These are phyloP conservation scores for Clostera curtula DNA, from an alignment of 2,888 invertebrate species.

Conservation along the genomic window DNA sequence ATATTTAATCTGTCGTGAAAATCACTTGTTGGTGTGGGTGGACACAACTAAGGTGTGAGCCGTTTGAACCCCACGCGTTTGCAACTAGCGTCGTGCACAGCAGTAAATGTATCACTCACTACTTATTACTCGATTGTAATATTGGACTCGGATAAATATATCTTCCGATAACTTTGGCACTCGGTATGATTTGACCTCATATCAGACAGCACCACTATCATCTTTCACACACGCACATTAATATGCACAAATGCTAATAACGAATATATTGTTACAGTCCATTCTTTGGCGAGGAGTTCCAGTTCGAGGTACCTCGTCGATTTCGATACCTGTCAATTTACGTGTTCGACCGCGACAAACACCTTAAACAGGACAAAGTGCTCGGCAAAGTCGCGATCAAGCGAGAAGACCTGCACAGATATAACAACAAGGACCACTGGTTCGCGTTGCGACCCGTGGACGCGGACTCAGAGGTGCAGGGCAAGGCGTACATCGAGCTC, in stretches of 20 bases:
- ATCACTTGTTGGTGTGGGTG: conserved; percentile 27
- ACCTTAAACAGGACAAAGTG: conserved; percentile 88
- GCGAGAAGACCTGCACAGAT: conserved; percentile 88
- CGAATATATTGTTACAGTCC: conserved; percentile 77
- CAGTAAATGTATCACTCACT: conserved; percentile 39
- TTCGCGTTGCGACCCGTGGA: conserved; percentile 90
- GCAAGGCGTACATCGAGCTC: conserved; percentile 90
- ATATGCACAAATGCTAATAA: conserved; percentile 1
- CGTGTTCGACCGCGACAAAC: conserved; percentile 89
- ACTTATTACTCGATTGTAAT: conserved; percentile 33
- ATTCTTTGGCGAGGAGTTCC: conserved; percentile 95
- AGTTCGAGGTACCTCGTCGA: conserved; percentile 92
- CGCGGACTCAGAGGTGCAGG: conserved; percentile 93
- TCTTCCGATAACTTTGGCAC: conserved; percentile 28
- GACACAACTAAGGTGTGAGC: conserved; percentile 27
- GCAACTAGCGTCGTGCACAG: conserved; percentile 23
- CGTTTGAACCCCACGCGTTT: conserved; percentile 35
- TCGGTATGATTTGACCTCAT: conserved; percentile 19
- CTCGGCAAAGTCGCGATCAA: conserved; percentile 89
- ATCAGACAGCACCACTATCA: conserved; percentile 4
- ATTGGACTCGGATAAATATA: conserved; percentile 34
- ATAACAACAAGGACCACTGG: conserved; percentile 96
- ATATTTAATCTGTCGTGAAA: conserved; percentile 4
- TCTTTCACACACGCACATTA: conserved; percentile 2
- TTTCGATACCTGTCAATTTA: conserved; percentile 93